Conservation (phyloP, 2,113 vertebrate genomes). For the Dendropsophus ebraccatus region DNA sequence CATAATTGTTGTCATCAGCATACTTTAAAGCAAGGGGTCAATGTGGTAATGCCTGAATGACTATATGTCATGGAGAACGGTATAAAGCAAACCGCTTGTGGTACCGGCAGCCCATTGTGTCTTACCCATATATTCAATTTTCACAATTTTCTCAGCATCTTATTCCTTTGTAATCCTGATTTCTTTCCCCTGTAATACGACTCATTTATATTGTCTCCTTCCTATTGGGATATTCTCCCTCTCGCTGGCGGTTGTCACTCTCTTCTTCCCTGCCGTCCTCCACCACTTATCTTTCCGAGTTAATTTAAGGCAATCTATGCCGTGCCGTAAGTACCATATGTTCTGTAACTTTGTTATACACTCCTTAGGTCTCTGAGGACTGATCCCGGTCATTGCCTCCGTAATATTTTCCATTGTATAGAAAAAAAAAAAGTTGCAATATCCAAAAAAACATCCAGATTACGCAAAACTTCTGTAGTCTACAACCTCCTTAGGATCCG, state of each 20-base stretch:
- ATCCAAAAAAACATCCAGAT: too few species aligned
- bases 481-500: too few species aligned
- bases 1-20: slow-evolving; percentile 8
- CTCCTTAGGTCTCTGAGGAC: background rate
- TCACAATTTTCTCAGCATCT: background rate
- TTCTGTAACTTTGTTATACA: background rate
- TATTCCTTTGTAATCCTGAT: background rate
- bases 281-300: background rate
- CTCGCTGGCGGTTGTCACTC: background rate
- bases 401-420: too few species aligned
- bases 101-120: background rate
- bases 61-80: too few species aligned
- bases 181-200: background rate
- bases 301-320: background rate
- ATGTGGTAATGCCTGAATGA: background rate
- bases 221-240: background rate
- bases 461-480: too few species aligned
- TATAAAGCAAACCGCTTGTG: background rate
- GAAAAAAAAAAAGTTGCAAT: too few species aligned
- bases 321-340: background rate
- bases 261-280: background rate
- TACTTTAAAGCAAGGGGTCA: background rate
- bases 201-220: background rate
- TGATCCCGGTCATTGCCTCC: background rate
- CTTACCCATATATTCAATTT: background rate